Evolutionary conservation across 2,113 vertebrate genomes (phyloP), one percentile per base, ranked within the genome.

Genomic region (Hypanus sabinus): DNA sequence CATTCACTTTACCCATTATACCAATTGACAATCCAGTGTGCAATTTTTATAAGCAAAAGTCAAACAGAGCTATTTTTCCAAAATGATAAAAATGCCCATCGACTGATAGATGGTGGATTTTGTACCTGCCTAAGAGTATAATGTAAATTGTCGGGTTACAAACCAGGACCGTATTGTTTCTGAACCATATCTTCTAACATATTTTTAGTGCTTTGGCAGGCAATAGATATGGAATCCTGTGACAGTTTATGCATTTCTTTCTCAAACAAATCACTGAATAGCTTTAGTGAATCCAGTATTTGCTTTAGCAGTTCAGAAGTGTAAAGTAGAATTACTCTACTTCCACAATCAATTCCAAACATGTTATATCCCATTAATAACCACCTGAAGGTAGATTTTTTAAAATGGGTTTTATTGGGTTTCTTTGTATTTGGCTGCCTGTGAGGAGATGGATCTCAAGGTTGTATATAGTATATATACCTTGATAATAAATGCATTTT

Each of bases 101-200:
- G 30, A 90, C 60, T 68, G 60, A 90, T 60, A 33, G 60, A 65
- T 65, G 60, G 85, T 68, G 33, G 85, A 65, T 68, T 65, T 90
- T 90, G 85, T 68, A 30, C 60, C 33, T 65, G 9, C 33, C 57
- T 90, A 90, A n/a, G 85, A 33, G 14, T 20, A 68, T 18, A 90
- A 62, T 68, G 30, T 18, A 90, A 65, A 90, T 90, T 27, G 5
- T n/a, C 65, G 57, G 57, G 60, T 62, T 60, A 36, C 85, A 87
- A 87, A 57, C 83, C 55, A 90, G 85, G 85, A 68, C 85, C 33
- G n/a, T 33, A 90, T 68, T 90, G 57, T 62, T 90, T 68, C 1
- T 90, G 85, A 90, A 90, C 85, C 83, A 90, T 68, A 62, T 90
- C 60, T 90, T 90, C 60, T 65, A 90, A 90, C 57, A 33, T 65